A percentile compares a stretch with the other conserved stretches of the same genome.
Conservation (phyloP, 1,140 invertebrate species). For the Colletes gigas region DNA sequence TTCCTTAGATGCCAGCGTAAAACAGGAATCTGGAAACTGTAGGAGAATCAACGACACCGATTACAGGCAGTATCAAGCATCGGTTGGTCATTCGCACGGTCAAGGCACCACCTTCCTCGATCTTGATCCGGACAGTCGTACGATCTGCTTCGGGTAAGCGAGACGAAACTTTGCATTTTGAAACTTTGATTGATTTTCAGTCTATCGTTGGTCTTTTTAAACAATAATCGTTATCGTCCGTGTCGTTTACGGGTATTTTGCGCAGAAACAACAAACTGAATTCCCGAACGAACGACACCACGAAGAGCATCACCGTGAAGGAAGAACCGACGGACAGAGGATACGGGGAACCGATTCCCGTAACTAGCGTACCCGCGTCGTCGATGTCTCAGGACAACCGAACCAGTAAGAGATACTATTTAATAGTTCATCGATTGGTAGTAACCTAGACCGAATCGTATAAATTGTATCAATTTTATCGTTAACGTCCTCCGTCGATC, state of each 20-base stretch:
- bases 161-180: not conserved
- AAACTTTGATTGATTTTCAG: no score
- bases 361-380: conserved; percentile 60
- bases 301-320: conserved; percentile 69
- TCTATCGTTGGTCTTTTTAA: no score
- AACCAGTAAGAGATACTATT: conserved; percentile 54
- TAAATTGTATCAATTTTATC: no score
- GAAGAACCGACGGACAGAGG: conserved; percentile 71
- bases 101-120: conserved; percentile 64
- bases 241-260: not conserved
- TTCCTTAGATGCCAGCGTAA: conserved; percentile 60
- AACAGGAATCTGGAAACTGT: conserved; percentile 67
- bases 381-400: conserved; percentile 56
- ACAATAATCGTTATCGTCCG: no score
- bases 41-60: conserved; percentile 54
- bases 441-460: no score
- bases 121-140: conserved; percentile 55
- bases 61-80: conserved; percentile 59
- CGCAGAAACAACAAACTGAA: conserved; percentile 57
- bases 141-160: conserved; percentile 65
- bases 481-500: not conserved
- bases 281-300: conserved; percentile 47
- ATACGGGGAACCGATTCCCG: conserved; percentile 66
- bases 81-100: conserved; percentile 47
- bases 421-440: not conserved